phyloP scores from a whole-genome alignment of 2,113 vertebrate genomes.

The Tenrec ecaudatus region DNA sequence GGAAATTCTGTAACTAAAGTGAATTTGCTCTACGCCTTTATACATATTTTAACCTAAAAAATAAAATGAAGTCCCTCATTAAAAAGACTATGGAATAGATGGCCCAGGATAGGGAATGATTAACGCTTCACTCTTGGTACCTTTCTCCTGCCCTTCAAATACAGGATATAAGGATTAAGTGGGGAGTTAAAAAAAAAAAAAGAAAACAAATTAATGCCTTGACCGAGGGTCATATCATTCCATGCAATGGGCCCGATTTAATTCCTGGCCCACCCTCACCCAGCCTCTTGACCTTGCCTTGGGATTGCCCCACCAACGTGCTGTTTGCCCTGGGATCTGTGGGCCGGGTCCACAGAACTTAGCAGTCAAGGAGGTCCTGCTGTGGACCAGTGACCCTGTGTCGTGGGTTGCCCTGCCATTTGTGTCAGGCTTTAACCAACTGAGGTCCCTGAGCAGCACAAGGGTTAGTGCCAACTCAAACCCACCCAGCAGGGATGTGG shows the following conservation, averaged over 20 bases:
- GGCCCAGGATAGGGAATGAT: background rate
- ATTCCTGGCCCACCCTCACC: background rate
- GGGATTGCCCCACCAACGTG: background rate
- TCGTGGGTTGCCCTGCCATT: background rate
- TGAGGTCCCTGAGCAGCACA: background rate
- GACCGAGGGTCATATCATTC: background rate
- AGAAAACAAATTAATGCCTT: background rate
- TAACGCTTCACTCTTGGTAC: background rate
- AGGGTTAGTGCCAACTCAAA: background rate
- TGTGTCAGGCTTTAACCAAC: background rate
- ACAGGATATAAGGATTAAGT: background rate
- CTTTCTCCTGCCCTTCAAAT: background rate
- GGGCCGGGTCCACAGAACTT: background rate
- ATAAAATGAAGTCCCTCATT: background rate
- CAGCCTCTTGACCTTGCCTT: background rate
- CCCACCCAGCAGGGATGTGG: background rate
- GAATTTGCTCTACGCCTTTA: background rate
- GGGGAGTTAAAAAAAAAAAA: background rate
- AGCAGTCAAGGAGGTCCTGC: background rate
- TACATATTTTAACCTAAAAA: background rate
- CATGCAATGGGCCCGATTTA: background rate
- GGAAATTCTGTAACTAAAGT: background rate
- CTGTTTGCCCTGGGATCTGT: background rate
- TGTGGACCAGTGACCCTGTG: background rate
- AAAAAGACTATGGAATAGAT: background rate